Percentiles rank a stretch among this genome's conserved stretches.
phyloP scores from a whole-genome alignment of 2,113 vertebrate species.

The Nansenia antarctica region DNA sequence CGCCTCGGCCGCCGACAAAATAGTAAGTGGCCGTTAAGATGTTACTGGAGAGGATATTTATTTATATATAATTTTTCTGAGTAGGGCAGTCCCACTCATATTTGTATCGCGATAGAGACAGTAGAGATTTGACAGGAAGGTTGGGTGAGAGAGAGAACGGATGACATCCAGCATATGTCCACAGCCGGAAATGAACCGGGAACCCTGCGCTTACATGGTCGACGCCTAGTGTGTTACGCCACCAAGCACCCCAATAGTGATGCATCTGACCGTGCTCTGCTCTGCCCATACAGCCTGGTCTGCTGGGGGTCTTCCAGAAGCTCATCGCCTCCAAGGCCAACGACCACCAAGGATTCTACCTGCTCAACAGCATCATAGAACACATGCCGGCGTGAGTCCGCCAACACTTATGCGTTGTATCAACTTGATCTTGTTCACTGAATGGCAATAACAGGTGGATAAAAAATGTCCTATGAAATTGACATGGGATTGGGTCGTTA shows the following conservation, averaged over 20 bases:
- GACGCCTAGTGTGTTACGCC: too few relatives aligned
- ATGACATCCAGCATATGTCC: too few relatives aligned
- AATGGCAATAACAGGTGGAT: too few relatives aligned
- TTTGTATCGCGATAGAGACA: too few relatives aligned
- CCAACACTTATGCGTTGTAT: too few relatives aligned
- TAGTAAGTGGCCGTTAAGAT: conserved; percentile 75
- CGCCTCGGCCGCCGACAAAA: conserved; percentile 88
- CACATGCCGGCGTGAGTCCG: conserved; percentile 92
- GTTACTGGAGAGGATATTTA: neutral
- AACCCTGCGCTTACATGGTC: too few relatives aligned
- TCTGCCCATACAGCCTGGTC: conserved; percentile 82
- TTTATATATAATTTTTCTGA: neutral
- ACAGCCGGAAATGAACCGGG: too few relatives aligned
- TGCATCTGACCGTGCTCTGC: neutral
- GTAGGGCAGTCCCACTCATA: too few relatives aligned
- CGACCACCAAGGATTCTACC: conserved; percentile 97
- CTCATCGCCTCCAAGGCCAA: conserved; percentile 97
- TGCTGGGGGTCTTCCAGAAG: conserved; percentile 98
- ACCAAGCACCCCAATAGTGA: too few relatives aligned
- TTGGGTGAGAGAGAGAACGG: too few relatives aligned
- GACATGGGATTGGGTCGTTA: neutral
- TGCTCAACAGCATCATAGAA: conserved; percentile 96
- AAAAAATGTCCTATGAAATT: neutral
- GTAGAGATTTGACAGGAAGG: too few relatives aligned
- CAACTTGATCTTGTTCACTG: too few relatives aligned